Base-by-base conservation (phyloP, 2,113 vertebrate species). In the Esox niger region DNA sequence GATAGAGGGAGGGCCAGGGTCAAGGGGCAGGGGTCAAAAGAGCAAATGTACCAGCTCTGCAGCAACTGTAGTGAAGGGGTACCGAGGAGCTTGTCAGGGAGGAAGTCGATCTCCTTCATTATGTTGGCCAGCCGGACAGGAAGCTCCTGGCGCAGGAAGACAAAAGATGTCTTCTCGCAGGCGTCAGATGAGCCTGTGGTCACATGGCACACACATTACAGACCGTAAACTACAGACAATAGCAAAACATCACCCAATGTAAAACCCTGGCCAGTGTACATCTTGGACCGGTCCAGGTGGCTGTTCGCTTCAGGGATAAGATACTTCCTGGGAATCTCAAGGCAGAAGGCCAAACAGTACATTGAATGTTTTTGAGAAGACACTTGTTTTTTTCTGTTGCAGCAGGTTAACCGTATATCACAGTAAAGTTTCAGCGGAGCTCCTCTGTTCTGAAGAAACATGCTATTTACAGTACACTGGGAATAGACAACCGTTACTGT, bases 61-160 rank as follows among this genome's bases (percentile, higher is more conserved):
- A 99, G 94, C 64, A 98, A 79, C 38, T 95, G 93, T 2, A 99
- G 90, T 0, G 97, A 98, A 25, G 96, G 92, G 33, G 96, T 98
- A 61, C 90, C 46, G 1, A 96, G 82, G 56, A 99, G 84, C 70
- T 87, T 93, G 75, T 94, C 93, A 7, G 97, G 97, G 65, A 99
- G 96, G 35, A 96, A 94, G 73, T 97, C 94, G 1, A 99, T 98
- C 87, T 99, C 97, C 70, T 91, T 95, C 89, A 99, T 92, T 78
- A 99, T 99, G 83, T 99, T 99, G 68, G 97, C 95, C 73, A 99
- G 88, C 74, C 97, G 89, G 70, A 99, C 97, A 4, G 97, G 96
- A 83, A 99, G 93, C 73, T 99, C 97, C 85, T 98, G 97, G 3
- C 96, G 87, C 75, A 98, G 84, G 89, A 99, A 99, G 0, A 92